A percentile compares a stretch with the other conserved stretches of the same genome.
Evolutionary conservation across 2,113 vertebrate species (phyloP).

Genomic region (Rafetus swinhoei): DNA sequence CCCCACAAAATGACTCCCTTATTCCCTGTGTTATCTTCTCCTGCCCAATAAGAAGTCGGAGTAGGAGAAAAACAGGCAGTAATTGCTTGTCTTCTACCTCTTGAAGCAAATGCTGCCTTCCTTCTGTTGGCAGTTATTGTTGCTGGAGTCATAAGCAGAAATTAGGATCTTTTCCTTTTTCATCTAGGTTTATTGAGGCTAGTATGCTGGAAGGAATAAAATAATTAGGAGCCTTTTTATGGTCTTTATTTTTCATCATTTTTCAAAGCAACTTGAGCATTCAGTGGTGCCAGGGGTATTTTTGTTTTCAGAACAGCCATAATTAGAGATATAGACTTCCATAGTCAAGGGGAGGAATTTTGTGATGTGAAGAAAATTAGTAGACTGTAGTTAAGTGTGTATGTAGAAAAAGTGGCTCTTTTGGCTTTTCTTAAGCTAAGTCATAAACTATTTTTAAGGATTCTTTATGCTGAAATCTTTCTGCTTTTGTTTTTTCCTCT

Average conservation of each 20-base stretch:
- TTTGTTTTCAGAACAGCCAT: background rate
- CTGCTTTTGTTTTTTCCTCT: background rate
- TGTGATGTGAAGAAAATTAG: background rate
- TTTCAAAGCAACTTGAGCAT: background rate
- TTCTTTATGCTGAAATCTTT: background rate
- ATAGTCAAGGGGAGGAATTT: background rate
- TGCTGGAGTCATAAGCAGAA: background rate
- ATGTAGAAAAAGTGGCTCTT: fast-evolving
- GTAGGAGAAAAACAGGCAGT: background rate
- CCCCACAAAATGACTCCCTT: background rate
- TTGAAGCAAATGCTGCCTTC: background rate
- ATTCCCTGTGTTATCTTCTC: background rate
- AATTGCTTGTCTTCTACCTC: background rate
- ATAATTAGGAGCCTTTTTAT: background rate
- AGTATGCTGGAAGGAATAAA: background rate
- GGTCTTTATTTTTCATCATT: background rate
- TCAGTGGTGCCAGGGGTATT: background rate
- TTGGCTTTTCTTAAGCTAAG: background rate
- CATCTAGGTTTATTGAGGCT: too few relatives aligned
- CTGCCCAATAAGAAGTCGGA: background rate
- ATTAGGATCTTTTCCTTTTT: background rate
- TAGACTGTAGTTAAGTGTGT: background rate
- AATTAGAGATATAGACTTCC: background rate
- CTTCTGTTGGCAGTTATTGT: background rate
- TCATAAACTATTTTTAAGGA: background rate